Evolutionary conservation across 2,888 invertebrate species (phyloP).

Genomic region (Erebia ligea): DNA sequence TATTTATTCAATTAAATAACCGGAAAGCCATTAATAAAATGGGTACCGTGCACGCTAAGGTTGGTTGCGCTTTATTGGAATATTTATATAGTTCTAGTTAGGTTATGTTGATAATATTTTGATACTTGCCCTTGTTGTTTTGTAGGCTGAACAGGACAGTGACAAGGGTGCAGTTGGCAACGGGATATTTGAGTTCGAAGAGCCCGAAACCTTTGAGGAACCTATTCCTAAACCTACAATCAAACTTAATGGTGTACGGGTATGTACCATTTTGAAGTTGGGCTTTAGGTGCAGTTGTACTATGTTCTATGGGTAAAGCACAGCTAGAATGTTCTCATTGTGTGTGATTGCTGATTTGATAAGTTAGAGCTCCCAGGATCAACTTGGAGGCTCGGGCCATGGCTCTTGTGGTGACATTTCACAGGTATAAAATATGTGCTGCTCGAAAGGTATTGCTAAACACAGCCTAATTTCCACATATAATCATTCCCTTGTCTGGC

Average conservation of each 20-base stretch:
- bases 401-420: too few species aligned
- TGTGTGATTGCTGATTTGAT: too few species aligned
- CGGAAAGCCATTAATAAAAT: constrained; percentile 37
- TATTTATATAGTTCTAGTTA: constrained; percentile 5
- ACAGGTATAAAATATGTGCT: too few species aligned
- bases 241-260: constrained; percentile 79
- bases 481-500: too few species aligned
- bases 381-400: too few species aligned
- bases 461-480: too few species aligned
- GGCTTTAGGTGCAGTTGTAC: too few species aligned
- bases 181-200: constrained; percentile 68
- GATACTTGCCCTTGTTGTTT: constrained; percentile 8
- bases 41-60: constrained; percentile 51
- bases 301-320: too few species aligned
- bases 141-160: constrained; percentile 51
- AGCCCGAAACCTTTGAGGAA: constrained; percentile 60
- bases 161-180: constrained; percentile 51
- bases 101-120: constrained; percentile 29
- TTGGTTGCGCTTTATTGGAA: constrained; percentile 16
- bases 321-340: too few species aligned
- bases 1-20: constrained; percentile 9
- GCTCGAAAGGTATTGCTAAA: too few species aligned
- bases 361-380: too few species aligned
- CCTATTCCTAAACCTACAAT: constrained; percentile 68
- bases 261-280: constrained; percentile 47